Conservation (phyloP, 2,888 invertebrate genomes). For the Polydesmus complanatus region DNA sequence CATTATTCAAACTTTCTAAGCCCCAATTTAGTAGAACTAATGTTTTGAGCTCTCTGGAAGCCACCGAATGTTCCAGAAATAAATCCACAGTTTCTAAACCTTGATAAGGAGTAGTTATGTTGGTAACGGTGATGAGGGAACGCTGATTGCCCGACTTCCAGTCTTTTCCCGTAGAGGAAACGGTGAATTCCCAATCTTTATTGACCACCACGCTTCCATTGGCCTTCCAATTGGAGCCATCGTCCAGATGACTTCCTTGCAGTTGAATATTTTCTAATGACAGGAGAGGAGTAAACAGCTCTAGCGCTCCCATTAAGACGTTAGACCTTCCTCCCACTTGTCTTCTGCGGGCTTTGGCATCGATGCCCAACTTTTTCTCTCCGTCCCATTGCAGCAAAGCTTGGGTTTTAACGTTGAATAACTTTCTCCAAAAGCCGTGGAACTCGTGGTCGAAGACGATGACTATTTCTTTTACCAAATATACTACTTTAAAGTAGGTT, state of each 20-base stretch:
- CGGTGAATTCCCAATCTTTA: neutral
- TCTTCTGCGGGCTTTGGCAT: neutral
- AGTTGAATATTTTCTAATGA: neutral
- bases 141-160: conserved; percentile 12
- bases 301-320: conserved; percentile 3
- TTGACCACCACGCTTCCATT: conserved; percentile 1
- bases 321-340: too few species aligned
- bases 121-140: neutral
- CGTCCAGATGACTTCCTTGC: conserved; percentile 2
- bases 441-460: conserved; percentile 1
- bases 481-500: neutral
- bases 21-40: conserved; percentile 2
- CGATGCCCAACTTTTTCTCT: conserved; percentile 1
- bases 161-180: conserved; percentile 4
- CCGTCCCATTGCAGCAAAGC: conserved; percentile 2
- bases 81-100: neutral
- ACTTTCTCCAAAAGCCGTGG: neutral
- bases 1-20: neutral
- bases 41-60: conserved; percentile 7
- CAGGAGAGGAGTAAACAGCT: conserved; percentile 1
- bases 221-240: conserved; percentile 6
- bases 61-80: neutral
- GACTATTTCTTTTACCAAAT: neutral
- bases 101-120: conserved; percentile 7
- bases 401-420: neutral